phyloP scores from a whole-genome alignment of 2,888 invertebrate genomes.

The Pristionchus entomophagus region DNA sequence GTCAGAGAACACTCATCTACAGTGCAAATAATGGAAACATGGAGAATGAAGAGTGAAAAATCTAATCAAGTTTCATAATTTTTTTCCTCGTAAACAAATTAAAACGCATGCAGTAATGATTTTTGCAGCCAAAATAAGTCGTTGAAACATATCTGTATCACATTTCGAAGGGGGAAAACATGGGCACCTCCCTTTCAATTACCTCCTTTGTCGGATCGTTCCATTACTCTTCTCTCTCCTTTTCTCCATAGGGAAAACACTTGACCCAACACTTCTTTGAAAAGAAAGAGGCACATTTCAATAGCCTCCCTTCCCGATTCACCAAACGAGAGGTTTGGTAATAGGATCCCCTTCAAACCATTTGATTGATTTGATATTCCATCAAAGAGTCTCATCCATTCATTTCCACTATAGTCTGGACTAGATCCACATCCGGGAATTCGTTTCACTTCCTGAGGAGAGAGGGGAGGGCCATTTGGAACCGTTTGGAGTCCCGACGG shows the following conservation, averaged over 20 bases:
- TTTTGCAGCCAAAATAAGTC: too few relatives aligned
- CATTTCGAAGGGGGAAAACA: background rate
- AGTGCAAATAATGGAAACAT: background rate
- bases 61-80: background rate
- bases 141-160: background rate
- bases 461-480: background rate
- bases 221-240: background rate
- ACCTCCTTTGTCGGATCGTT: background rate
- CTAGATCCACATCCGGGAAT: background rate
- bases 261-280: constrained; percentile 13
- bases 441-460: background rate
- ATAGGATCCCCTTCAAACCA: background rate
- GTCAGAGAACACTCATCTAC: background rate
- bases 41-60: background rate
- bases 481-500: constrained; percentile 11
- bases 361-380: background rate
- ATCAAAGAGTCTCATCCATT: background rate
- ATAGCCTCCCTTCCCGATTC: background rate
- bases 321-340: background rate
- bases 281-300: background rate
- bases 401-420: background rate
- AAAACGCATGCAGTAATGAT: too few relatives aligned
- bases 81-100: background rate
- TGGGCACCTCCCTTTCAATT: background rate
- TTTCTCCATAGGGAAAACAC: background rate